Percentiles rank a stretch among this genome's conserved stretches.
Evolutionary conservation across 2,113 vertebrate genomes (phyloP).

Genomic region (Peromyscus leucopus): DNA sequence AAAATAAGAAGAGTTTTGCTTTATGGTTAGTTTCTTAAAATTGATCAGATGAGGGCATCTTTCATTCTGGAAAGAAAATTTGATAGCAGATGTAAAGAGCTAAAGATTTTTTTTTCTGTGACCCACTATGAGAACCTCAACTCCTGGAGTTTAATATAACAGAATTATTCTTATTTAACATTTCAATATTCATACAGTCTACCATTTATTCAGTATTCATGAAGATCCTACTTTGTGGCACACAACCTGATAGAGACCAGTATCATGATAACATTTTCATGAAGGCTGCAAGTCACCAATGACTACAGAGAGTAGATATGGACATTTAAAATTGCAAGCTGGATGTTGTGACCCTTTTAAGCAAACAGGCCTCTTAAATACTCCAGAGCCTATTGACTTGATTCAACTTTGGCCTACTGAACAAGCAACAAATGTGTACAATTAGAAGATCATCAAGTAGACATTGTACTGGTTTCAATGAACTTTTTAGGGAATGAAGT

Average conservation of each 20-base stretch:
- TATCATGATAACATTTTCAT: accelerated
- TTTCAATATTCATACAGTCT: not conserved
- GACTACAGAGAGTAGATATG: accelerated
- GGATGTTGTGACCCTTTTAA: not conserved
- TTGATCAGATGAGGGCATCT: not conserved
- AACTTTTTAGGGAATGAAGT: not conserved
- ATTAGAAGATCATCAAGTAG: not conserved
- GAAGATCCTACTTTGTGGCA: not conserved
- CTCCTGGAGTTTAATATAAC: not conserved
- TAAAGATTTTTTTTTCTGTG: not conserved
- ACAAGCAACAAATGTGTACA: accelerated
- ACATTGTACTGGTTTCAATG: not conserved
- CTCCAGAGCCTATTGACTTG: not conserved
- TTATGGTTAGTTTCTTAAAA: not conserved
- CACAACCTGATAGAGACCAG: not conserved
- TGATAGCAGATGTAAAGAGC: not conserved
- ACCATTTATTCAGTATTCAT: not conserved
- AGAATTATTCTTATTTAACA: not conserved
- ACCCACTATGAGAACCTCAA: not conserved
- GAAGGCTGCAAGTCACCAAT: not conserved
- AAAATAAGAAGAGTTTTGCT: not conserved
- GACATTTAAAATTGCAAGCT: not conserved
- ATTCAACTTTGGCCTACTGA: not conserved
- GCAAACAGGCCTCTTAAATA: not conserved
- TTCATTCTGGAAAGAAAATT: not conserved